Evolutionary conservation across 1,140 invertebrate genomes (phyloP).

Genomic region (Halictus rubicundus): DNA sequence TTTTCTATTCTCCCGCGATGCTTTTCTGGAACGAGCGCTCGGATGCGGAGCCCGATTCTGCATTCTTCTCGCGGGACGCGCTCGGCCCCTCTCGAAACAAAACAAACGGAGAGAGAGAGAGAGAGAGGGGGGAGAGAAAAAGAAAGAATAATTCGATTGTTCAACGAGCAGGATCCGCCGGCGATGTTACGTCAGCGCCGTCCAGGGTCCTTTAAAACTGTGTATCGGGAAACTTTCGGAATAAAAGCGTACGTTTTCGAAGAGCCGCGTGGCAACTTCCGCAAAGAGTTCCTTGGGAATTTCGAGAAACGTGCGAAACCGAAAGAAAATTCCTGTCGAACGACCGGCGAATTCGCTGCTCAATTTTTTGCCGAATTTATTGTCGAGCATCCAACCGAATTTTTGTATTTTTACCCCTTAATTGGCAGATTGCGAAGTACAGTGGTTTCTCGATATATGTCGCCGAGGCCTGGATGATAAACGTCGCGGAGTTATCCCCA

Average conservation of each 20-base stretch:
- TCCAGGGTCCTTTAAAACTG: background rate
- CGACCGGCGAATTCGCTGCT: too few species aligned
- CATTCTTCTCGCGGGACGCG: conserved; percentile 26
- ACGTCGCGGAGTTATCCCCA: too few species aligned
- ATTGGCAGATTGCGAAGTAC: too few species aligned
- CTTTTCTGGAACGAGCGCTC: conserved; percentile 30
- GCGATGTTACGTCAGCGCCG: background rate
- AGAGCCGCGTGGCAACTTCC: background rate
- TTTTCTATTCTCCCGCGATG: conserved; percentile 51
- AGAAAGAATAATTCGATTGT: conserved; percentile 29
- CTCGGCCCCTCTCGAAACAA: too few species aligned
- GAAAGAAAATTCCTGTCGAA: background rate
- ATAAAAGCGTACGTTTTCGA: background rate
- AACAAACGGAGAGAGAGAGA: background rate
- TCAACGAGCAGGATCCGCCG: background rate
- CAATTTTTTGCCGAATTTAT: too few species aligned
- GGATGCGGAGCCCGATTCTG: background rate
- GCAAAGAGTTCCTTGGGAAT: background rate
- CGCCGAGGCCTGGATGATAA: too few species aligned
- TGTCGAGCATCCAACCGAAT: too few species aligned
- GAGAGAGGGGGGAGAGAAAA: background rate
- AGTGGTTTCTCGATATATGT: too few species aligned
- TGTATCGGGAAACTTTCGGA: conserved; percentile 1
- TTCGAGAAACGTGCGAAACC: background rate
- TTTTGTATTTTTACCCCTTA: too few species aligned